phyloP scores from a whole-genome alignment of 2,113 vertebrate genomes.

The Sialia sialis region DNA sequence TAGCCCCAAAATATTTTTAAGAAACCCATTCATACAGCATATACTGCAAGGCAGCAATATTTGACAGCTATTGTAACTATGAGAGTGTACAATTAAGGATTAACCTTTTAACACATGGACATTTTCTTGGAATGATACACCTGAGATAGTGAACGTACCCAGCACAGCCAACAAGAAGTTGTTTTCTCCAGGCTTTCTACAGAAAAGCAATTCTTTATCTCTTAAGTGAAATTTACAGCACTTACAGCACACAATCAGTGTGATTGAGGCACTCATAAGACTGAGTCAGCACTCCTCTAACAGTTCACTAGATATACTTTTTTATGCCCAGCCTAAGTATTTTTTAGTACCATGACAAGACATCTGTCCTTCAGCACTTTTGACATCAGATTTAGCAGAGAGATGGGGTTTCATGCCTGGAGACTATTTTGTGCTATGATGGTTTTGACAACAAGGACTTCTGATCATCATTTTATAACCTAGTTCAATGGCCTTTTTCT shows the following conservation, averaged over 20 bases:
- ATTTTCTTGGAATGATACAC: background rate
- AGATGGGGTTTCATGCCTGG: background rate
- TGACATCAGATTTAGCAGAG: background rate
- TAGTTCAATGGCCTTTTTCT: background rate
- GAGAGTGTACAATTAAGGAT: background rate
- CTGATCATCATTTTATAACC: background rate
- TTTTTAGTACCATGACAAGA: background rate
- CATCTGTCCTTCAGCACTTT: background rate
- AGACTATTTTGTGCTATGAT: background rate
- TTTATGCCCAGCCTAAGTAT: background rate
- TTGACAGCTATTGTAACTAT: background rate
- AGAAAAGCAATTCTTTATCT: background rate
- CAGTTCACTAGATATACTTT: background rate
- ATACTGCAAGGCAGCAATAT: background rate
- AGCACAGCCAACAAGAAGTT: background rate
- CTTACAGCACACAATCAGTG: background rate
- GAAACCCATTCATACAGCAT: background rate
- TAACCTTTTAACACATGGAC: background rate
- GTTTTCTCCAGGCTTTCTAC: constrained; percentile 30
- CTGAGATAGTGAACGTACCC: background rate
- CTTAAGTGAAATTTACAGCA: background rate
- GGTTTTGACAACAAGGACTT: background rate
- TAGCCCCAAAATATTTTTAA: background rate
- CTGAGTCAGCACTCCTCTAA: background rate
- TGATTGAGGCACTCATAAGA: background rate